Evolutionary conservation across 2,797 vertebrate genomes (phyloP).

Genomic region (Esox masquinongy): DNA sequence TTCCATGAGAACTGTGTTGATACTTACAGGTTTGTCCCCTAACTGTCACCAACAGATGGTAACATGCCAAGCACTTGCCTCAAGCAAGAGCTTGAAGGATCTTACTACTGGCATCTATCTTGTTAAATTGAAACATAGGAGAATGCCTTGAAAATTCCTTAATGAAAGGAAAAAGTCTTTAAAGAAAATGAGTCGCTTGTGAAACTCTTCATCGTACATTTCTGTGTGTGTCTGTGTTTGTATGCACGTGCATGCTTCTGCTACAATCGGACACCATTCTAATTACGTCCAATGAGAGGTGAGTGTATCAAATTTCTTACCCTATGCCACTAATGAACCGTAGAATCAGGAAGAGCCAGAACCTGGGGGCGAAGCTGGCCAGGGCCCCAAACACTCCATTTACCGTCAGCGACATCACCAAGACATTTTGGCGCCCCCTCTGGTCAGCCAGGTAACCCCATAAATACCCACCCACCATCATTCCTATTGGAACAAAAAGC

Average conservation of each 20-base stretch:
- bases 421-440: slow-evolving; percentile 69
- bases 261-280: not conserved
- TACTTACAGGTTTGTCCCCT: too few species aligned
- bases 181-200: not conserved
- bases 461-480: slow-evolving; percentile 80
- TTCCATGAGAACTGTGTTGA: not conserved
- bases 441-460: slow-evolving; percentile 79
- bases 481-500: slow-evolving; percentile 56
- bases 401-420: slow-evolving; percentile 71
- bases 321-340: slow-evolving; percentile 78
- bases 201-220: not conserved
- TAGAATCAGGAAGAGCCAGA: slow-evolving; percentile 76
- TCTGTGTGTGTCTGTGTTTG: not conserved
- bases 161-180: not conserved
- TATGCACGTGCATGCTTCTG: not conserved
- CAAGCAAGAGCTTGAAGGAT: too few species aligned
- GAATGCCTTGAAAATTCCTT: not conserved
- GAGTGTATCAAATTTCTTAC: slow-evolving; percentile 43
- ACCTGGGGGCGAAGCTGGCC: slow-evolving; percentile 67
- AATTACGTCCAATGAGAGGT: not conserved
- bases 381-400: slow-evolving; percentile 76
- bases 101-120: too few species aligned
- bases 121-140: not conserved
- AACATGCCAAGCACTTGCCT: too few species aligned
- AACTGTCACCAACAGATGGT: too few species aligned